These are phyloP conservation scores for Podarcis muralis DNA, from an alignment of 2,113 vertebrate genomes.

Conservation along the genomic window DNA sequence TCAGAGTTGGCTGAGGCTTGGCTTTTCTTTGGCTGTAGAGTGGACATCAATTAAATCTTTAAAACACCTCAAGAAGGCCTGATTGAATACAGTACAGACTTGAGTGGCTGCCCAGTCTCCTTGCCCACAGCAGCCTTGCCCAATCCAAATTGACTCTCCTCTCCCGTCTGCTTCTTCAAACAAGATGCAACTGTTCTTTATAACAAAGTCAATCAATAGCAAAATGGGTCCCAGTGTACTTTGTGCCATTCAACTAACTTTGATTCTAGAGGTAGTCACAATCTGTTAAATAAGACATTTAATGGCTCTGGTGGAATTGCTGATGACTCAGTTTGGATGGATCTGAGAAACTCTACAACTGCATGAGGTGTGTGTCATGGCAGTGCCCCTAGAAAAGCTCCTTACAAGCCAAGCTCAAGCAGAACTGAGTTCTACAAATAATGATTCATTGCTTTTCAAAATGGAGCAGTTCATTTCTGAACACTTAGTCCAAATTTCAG, in stretches of 20 bases:
- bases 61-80: not conserved
- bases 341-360: not conserved
- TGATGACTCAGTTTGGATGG: not conserved
- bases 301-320: not conserved
- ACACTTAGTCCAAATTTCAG: not conserved
- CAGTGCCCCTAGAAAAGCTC: not conserved
- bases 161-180: not conserved
- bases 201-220: not conserved
- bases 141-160: not conserved
- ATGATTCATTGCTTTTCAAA: not conserved
- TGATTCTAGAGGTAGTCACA: not conserved
- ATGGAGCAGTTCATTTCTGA: not conserved
- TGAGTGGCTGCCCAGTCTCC: not conserved
- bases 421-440: too few relatives aligned
- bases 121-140: not conserved
- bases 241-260: not conserved
- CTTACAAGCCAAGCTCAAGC: not conserved
- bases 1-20: not conserved
- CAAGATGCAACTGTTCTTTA: not conserved
- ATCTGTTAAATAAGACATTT: not conserved
- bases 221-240: not conserved
- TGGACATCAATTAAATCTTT: not conserved
- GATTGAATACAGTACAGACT: not conserved
- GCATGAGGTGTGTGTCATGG: not conserved
- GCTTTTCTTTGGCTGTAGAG: not conserved